Base-by-base conservation (phyloP, 2,888 invertebrate genomes). In the Chalcis sispes region DNA sequence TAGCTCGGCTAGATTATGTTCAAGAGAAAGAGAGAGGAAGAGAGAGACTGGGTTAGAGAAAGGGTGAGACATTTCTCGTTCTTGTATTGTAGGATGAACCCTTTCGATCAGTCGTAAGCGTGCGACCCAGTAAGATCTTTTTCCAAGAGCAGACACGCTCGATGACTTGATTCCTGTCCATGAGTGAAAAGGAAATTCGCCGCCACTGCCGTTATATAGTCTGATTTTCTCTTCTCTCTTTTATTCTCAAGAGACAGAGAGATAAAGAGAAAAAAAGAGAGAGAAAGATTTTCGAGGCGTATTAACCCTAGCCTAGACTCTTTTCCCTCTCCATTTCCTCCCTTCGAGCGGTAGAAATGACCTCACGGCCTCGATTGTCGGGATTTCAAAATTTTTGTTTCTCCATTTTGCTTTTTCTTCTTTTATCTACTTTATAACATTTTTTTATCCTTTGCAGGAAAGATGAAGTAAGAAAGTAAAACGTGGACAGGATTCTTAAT, bases 271-370 rank as follows among this genome's bases (percentile, higher is more conserved):
- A 2, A 15, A 42, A 15, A n/a, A 18, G 25, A 48, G 58, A 15
- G 20, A 18, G 25, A 48, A 67, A 15, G 20, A 56, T 56, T 66
- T 67, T 67, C 42, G 32, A 54, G 20, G 56, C 66, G 50, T 50
- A 66, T 72, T 72, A 72, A 65, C 65, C 58, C 54, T 8, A 54
- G 42, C 48, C 25, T 8, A 29, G n/a, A n/a, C n/a, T n/a, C n/a
- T n/a, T n/a, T n/a, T n/a, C n/a, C n/a, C n/a, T n/a, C n/a, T n/a
- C n/a, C n/a, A n/a, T 15, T 8, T 29, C 23, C 23, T n/a, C 36
- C 27, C 36, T 20, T 50, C 4, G 50, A 15, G 5, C 23, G 2
- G n/a, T 13, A 4, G 46, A 54, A 18, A 25, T 18, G 25, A 18
- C 32, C 29, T 29, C n/a, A 3, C 36, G 50, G 58, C 58, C 65